phyloP scores from a whole-genome alignment of 2,113 vertebrate genomes.

The Dromaius novaehollandiae region DNA sequence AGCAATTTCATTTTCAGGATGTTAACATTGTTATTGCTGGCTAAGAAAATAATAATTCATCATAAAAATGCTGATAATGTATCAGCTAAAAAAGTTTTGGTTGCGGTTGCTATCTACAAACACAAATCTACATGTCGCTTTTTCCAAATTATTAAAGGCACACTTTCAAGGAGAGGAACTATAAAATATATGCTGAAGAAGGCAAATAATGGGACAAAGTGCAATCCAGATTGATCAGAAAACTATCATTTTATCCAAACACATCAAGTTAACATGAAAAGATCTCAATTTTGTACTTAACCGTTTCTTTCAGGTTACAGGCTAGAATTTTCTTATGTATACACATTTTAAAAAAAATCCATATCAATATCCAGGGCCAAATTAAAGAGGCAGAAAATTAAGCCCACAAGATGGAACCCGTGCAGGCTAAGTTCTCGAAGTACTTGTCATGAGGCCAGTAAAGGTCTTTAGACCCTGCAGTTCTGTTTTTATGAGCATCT shows the following conservation, averaged over 20 bases:
- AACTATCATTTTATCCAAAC: neutral
- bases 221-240: neutral
- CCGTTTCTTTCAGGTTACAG: neutral
- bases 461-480: neutral
- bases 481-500: neutral
- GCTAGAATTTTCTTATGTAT: neutral
- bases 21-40: constrained; percentile 31
- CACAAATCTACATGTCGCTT: neutral
- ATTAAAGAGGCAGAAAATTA: neutral
- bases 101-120: neutral
- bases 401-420: neutral
- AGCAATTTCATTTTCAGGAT: constrained; percentile 50
- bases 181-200: neutral
- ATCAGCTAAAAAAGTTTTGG: neutral
- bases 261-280: neutral
- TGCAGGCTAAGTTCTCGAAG: neutral
- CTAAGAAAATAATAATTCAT: constrained; percentile 26
- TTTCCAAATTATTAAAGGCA: neutral
- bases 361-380: neutral
- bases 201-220: neutral
- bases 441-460: neutral
- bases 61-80: constrained; percentile 25
- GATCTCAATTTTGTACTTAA: neutral
- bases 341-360: neutral
- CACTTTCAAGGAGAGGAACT: neutral